Conservation (phyloP, 2,888 invertebrate genomes). For the Ornithoptera priamus region DNA sequence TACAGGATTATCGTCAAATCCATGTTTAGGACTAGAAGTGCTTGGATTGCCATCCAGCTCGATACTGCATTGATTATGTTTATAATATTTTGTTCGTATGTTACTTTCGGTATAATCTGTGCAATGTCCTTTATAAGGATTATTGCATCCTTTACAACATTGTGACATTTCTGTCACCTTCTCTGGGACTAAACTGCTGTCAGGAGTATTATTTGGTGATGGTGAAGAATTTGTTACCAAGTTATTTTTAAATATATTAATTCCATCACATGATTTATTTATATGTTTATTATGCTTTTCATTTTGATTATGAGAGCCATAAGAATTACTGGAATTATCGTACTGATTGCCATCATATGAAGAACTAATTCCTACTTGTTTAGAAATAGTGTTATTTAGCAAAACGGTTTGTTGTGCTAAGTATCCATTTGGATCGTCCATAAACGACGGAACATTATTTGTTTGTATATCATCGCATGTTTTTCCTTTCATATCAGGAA, state of each 20-base stretch:
- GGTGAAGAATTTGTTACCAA: conserved; percentile 61
- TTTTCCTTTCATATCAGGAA: conserved; percentile 65
- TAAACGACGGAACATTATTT: conserved; percentile 87
- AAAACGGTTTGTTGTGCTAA: conserved; percentile 94
- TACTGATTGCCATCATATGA: conserved; percentile 59
- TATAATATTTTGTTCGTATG: conserved; percentile 64
- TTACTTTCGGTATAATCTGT: conserved; percentile 62
- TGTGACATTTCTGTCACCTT: conserved; percentile 56
- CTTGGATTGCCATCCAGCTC: conserved; percentile 72
- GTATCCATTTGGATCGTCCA: conserved; percentile 95
- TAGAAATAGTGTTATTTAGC: conserved; percentile 89
- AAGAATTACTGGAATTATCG: conserved; percentile 50
- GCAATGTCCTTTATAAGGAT: conserved; percentile 64
- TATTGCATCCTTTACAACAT: conserved; percentile 79
- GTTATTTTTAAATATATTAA: conserved; percentile 57
- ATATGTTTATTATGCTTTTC: conserved; percentile 53
- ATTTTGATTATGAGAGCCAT: conserved; percentile 48
- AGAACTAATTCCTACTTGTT: conserved; percentile 78
- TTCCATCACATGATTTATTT: conserved; percentile 51
- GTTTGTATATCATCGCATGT: conserved; percentile 68
- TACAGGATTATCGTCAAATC: conserved; percentile 81
- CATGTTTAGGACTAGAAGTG: conserved; percentile 78
- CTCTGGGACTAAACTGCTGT: conserved; percentile 70
- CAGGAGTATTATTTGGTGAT: conserved; percentile 70
- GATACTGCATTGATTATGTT: conserved; percentile 66